These are phyloP conservation scores for Atrichornis clamosus DNA, from an alignment of 2,113 vertebrate genomes.

Conservation along the genomic window DNA sequence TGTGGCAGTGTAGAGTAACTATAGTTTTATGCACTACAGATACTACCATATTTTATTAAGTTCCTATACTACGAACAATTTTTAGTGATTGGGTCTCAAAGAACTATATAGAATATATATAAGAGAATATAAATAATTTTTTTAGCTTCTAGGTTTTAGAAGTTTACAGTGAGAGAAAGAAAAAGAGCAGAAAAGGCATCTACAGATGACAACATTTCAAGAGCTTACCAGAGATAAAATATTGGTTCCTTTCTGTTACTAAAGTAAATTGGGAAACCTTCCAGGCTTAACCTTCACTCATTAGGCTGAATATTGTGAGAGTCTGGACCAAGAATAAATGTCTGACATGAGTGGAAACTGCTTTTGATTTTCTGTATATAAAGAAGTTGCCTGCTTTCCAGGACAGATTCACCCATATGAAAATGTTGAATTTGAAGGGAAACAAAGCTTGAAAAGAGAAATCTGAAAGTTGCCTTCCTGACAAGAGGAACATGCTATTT, in stretches of 20 bases:
- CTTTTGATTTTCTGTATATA: background rate
- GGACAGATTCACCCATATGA: background rate
- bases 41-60: background rate
- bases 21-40: background rate
- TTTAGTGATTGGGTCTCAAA: background rate
- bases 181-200: background rate
- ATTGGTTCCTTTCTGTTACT: background rate
- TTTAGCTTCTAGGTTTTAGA: background rate
- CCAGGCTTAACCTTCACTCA: background rate
- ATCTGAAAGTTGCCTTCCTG: background rate
- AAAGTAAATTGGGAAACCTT: background rate
- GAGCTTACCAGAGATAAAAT: background rate
- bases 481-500: background rate
- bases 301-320: background rate
- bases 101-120: too few species aligned
- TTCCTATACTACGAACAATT: background rate
- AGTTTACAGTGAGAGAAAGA: background rate
- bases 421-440: background rate
- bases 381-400: background rate
- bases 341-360: background rate
- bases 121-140: background rate
- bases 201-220: background rate
- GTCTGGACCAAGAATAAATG: background rate
- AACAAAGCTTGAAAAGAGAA: background rate
- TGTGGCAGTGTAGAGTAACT: background rate